phyloP scores from a whole-genome alignment of 2,113 vertebrate genomes.

The Tamias sibiricus region DNA sequence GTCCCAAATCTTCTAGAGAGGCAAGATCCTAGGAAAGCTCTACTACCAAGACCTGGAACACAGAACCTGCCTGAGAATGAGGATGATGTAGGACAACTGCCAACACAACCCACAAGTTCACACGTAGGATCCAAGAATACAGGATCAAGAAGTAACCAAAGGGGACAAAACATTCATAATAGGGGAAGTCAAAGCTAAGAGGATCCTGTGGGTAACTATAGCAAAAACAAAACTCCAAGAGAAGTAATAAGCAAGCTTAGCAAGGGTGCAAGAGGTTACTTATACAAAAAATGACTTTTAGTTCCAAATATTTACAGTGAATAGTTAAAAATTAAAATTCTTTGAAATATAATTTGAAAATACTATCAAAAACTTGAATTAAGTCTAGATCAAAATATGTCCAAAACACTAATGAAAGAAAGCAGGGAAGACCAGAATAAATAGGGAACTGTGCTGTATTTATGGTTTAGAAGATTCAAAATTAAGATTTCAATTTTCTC shows the following conservation, averaged over 20 bases:
- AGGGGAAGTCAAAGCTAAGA: background rate
- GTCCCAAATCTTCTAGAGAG: background rate
- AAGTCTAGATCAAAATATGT: background rate
- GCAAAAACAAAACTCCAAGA: background rate
- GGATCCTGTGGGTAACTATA: too few relatives aligned
- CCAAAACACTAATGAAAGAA: background rate
- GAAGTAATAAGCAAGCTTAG: background rate
- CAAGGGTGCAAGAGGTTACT: background rate
- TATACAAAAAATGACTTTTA: background rate
- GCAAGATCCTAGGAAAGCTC: background rate
- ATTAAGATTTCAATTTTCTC: background rate
- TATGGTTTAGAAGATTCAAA: background rate
- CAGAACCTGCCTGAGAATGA: background rate
- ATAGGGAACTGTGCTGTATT: background rate
- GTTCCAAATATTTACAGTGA: background rate
- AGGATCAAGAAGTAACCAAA: background rate
- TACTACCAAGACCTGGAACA: background rate
- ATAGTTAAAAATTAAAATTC: background rate
- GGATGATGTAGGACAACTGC: background rate
- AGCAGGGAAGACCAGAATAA: background rate
- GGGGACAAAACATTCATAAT: background rate
- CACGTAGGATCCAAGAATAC: background rate
- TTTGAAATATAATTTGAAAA: background rate
- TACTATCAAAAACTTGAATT: background rate
- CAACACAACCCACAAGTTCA: background rate